A percentile compares a stretch with the other conserved stretches of the same genome.
These are phyloP conservation scores for Radopholus similis DNA, from an alignment of 1,140 invertebrate species.

Conservation along the genomic window DNA sequence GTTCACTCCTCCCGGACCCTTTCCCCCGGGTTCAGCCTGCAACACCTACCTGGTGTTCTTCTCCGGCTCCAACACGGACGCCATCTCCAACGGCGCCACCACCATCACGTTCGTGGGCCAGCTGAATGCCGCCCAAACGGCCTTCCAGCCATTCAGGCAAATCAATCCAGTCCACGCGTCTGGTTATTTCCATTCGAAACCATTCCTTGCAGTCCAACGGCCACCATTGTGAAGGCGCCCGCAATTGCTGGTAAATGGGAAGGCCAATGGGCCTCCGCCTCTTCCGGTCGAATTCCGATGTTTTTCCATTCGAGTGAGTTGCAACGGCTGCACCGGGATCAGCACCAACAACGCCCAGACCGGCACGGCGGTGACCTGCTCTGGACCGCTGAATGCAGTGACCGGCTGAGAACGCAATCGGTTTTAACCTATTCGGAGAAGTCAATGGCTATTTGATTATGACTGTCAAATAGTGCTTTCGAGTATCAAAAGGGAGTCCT, in stretches of 20 bases:
- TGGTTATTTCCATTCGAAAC: not conserved
- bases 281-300: not conserved
- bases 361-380: not conserved
- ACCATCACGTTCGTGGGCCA: not conserved
- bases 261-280: not conserved
- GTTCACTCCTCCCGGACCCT: not conserved
- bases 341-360: constrained; percentile 1
- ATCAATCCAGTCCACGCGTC: not conserved
- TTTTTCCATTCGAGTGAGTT: constrained; percentile 2
- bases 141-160: not conserved
- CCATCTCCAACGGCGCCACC: not conserved
- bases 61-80: not conserved
- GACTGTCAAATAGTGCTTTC: too few species aligned
- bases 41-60: constrained; percentile 2
- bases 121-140: not conserved
- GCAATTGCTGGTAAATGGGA: constrained; percentile 3
- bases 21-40: not conserved
- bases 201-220: not conserved
- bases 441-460: too few species aligned
- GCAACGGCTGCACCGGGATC: not conserved
- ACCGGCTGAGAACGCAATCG: too few species aligned
- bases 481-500: too few species aligned
- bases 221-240: not conserved
- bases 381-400: not conserved
- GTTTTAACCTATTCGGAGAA: too few species aligned